Evolutionary conservation across 2,113 vertebrate species (phyloP).

Genomic region (Tyrannus savana): DNA sequence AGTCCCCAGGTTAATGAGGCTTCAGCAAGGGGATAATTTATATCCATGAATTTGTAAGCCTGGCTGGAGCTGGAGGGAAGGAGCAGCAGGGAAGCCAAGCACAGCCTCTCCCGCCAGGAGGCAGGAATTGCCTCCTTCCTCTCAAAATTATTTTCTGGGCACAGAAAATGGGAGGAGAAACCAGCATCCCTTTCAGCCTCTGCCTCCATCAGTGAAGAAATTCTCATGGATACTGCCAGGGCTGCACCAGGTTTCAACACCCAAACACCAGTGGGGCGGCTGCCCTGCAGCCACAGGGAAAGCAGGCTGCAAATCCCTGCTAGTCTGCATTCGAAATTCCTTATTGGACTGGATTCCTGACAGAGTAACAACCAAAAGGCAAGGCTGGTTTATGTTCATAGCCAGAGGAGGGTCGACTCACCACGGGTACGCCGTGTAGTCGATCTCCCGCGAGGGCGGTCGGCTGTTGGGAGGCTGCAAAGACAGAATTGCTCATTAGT

Average conservation of each 20-base stretch:
- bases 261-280: rapidly evolving
- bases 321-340: rapidly evolving
- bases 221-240: background rate
- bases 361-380: rapidly evolving
- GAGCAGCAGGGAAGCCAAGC: background rate
- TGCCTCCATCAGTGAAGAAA: background rate
- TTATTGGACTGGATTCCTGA: rapidly evolving
- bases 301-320: rapidly evolving
- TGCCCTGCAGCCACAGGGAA: rapidly evolving
- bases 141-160: background rate
- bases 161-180: background rate
- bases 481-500: background rate
- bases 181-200: background rate
- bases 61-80: background rate
- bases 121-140: background rate
- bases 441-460: slow-evolving; percentile 85
- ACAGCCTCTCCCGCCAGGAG: background rate
- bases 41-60: background rate
- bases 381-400: rapidly evolving
- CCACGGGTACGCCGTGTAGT: slow-evolving; percentile 92
- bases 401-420: slow-evolving; percentile 63
- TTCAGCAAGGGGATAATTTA: background rate
- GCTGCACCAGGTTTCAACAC: background rate
- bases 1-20: background rate
- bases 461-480: slow-evolving; percentile 81